These are phyloP conservation scores for Orientallactaga sibirica DNA, from an alignment of 2,797 vertebrate species.

Conservation along the genomic window DNA sequence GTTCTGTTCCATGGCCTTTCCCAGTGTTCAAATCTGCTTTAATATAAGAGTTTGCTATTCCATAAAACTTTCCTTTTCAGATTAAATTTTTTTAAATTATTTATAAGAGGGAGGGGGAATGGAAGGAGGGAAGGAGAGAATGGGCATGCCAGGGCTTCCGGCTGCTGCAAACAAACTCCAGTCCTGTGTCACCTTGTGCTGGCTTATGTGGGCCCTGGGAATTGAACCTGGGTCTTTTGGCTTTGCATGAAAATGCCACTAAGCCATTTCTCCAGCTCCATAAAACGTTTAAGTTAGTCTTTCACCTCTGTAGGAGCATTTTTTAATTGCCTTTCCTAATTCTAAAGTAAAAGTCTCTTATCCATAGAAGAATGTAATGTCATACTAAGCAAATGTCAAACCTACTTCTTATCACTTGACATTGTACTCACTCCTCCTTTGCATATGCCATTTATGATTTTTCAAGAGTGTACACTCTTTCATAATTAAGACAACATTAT, in stretches of 20 bases:
- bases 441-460: background rate
- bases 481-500: background rate
- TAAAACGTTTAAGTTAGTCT: slow-evolving; percentile 10
- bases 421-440: background rate
- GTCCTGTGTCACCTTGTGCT: no score
- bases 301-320: slow-evolving; percentile 1
- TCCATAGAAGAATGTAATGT: slow-evolving; percentile 10
- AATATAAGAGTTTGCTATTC: background rate
- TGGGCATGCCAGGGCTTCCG: no score
- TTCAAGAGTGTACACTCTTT: background rate
- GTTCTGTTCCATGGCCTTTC: background rate
- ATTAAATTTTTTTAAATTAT: no score
- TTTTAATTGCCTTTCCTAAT: background rate
- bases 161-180: no score
- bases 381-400: background rate
- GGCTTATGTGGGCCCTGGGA: no score
- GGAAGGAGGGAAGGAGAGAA: no score
- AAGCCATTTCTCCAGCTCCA: background rate
- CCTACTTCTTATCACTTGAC: background rate
- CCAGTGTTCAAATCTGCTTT: background rate
- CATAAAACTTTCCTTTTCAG: no score
- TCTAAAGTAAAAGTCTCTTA: slow-evolving; percentile 20
- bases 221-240: no score
- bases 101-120: no score
- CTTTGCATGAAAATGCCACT: no score